Conservation (phyloP, 2,888 invertebrate genomes). For the Meloe dianella region DNA sequence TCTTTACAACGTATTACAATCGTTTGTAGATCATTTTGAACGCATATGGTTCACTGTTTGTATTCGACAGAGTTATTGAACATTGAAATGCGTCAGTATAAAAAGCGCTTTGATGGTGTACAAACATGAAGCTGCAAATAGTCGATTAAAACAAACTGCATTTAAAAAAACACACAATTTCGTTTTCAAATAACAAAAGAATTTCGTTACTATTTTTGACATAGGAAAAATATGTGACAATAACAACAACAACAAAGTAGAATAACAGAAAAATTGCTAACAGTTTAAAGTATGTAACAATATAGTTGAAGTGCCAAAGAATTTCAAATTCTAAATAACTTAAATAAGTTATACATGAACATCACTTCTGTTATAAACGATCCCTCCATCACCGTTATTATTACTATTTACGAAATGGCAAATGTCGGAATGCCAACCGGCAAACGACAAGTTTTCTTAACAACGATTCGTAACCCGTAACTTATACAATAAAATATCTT, state of each 20-base stretch:
- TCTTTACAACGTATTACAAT: slow-evolving; percentile 2
- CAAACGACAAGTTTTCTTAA: slow-evolving; percentile 2
- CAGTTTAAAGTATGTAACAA: neutral
- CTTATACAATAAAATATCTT: neutral
- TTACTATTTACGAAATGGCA: slow-evolving; percentile 10
- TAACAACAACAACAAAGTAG: neutral
- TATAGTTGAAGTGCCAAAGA: slow-evolving; percentile 5
- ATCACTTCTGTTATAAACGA: slow-evolving; percentile 1
- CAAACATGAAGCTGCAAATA: slow-evolving; percentile 19
- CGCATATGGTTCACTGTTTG: slow-evolving; percentile 20
- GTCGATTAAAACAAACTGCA: slow-evolving; percentile 26
- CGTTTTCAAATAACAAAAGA: neutral
- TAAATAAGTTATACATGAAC: slow-evolving; percentile 12
- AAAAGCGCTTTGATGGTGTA: slow-evolving; percentile 21
- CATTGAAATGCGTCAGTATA: slow-evolving; percentile 20
- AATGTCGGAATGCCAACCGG: slow-evolving; percentile 7
- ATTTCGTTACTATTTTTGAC: neutral
- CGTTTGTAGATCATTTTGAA: neutral
- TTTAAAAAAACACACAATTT: slow-evolving; percentile 24
- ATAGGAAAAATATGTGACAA: neutral
- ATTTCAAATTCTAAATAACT: slow-evolving; percentile 5
- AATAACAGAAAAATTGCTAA: neutral
- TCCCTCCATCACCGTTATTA: neutral
- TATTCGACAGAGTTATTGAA: slow-evolving; percentile 23
- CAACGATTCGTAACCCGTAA: neutral